Base-by-base conservation (phyloP, 2,888 invertebrate species). In the Epirrhoe tristata region DNA sequence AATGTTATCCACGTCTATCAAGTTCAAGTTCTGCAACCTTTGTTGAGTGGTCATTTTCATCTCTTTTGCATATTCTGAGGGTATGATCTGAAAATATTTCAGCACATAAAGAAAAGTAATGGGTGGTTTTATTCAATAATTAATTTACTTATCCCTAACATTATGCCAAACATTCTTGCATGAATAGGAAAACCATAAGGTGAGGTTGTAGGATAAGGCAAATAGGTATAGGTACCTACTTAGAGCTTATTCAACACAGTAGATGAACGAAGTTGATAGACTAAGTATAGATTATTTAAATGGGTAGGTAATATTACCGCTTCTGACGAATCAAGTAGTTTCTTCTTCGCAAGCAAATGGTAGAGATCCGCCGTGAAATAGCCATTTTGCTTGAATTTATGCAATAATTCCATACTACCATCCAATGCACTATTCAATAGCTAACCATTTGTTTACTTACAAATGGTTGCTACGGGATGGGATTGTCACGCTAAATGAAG, bases 291-390 rank as follows among this genome's bases (percentile, higher is more conserved):
- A 24, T 24, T 36, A 50, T 43, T 2, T 50, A 32, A 69, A 70
- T 70, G 7, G 1, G 7, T 10, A 36, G 7, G 14, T 12, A 48
- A 48, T 48, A 48, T 14, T 48, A 92, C 92, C 86, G 87, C 84
- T 71, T 86, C 84, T 16, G 82, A 69, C 1, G 77, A 17, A 62
- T 85, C 74, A 63, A 77, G 75, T 71, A 86, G 58, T 72, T 84
- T 89, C 78, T 90, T 93, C 65, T 86, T 85, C 50, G 84, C 79
- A 69, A 93, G 82, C 72, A 93, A 82, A 74, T 90, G 87, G 70
- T 90, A 93, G 55, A 93, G 74, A 48, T 91, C 86, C 7, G 89
- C 79, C 46, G 90, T 89, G 74, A 90, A 93, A 80, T 89, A 93
- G 5, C 93, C 93, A 89, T 91, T 87, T 81, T 89, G 80, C 78